phyloP scores from a whole-genome alignment of 1,140 invertebrate genomes.

The Hesperophylax magnus region DNA sequence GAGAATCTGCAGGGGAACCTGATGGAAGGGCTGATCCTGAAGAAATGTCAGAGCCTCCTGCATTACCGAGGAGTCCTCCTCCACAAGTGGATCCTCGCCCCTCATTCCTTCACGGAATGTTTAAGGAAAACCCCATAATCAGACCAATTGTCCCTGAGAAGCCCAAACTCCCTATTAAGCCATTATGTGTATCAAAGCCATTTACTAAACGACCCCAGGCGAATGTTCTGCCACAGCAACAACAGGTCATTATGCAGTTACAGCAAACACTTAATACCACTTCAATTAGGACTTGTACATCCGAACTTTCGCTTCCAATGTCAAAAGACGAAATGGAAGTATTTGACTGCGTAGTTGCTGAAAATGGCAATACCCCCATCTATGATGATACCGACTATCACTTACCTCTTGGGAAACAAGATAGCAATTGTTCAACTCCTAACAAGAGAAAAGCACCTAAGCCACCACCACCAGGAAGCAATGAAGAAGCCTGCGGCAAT shows the following conservation, averaged over 20 bases:
- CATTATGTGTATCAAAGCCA: constrained; percentile 68
- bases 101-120: constrained; percentile 79
- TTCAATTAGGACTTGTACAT: constrained; percentile 55
- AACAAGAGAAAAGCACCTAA: constrained; percentile 76
- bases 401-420: constrained; percentile 69
- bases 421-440: constrained; percentile 68
- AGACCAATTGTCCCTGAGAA: constrained; percentile 73
- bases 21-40: constrained; percentile 86
- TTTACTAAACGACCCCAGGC: constrained; percentile 59
- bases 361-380: constrained; percentile 33
- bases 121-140: constrained; percentile 64
- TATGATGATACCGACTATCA: constrained; percentile 50
- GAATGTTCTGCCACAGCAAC: constrained; percentile 61
- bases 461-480: constrained; percentile 71
- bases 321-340: constrained; percentile 48
- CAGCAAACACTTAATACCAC: constrained; percentile 62
- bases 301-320: constrained; percentile 41
- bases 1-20: constrained; percentile 84
- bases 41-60: constrained; percentile 75
- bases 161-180: constrained; percentile 77
- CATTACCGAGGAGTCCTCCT: constrained; percentile 76
- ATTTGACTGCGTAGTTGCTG: constrained; percentile 19
- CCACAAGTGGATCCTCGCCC: constrained; percentile 73
- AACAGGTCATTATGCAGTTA: constrained; percentile 70
- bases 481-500: constrained; percentile 69